A percentile compares a stretch with the other conserved stretches of the same genome.
Evolutionary conservation across 2,888 invertebrate species (phyloP).

Genomic region (Ennomos erosarius): DNA sequence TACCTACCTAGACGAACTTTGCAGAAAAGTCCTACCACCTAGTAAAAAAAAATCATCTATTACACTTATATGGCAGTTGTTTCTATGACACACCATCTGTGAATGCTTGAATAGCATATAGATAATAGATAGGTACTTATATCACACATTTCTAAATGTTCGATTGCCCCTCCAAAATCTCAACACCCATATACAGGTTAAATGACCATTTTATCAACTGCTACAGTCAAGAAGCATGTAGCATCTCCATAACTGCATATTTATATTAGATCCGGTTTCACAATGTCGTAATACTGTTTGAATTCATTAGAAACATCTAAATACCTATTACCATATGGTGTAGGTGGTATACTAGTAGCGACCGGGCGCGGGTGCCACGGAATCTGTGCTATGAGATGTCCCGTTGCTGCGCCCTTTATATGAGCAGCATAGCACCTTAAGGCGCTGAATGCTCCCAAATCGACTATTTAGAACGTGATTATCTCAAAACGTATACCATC

Average conservation of each 20-base stretch:
- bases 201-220: conserved; percentile 23
- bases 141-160: conserved; percentile 1
- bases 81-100: too few relatives aligned
- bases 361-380: conserved; percentile 18
- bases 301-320: conserved; percentile 47
- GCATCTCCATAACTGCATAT: conserved; percentile 49
- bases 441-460: too few relatives aligned
- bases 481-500: too few relatives aligned
- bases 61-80: too few relatives aligned
- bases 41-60: too few relatives aligned
- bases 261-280: conserved; percentile 54
- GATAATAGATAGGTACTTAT: too few relatives aligned
- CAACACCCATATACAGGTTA: conserved; percentile 6
- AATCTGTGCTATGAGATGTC: conserved; percentile 37
- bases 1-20: too few relatives aligned
- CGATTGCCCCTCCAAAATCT: neutral
- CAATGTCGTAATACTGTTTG: conserved; percentile 54
- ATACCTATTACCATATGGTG: conserved; percentile 47
- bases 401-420: conserved; percentile 27
- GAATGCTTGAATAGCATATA: too few relatives aligned
- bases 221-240: conserved; percentile 32
- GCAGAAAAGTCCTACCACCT: too few relatives aligned
- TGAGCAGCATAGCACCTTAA: neutral
- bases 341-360: conserved; percentile 37
- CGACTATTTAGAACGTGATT: too few relatives aligned